Conservation (phyloP, 2,888 invertebrate species). For the Melieria crassipennis region DNA sequence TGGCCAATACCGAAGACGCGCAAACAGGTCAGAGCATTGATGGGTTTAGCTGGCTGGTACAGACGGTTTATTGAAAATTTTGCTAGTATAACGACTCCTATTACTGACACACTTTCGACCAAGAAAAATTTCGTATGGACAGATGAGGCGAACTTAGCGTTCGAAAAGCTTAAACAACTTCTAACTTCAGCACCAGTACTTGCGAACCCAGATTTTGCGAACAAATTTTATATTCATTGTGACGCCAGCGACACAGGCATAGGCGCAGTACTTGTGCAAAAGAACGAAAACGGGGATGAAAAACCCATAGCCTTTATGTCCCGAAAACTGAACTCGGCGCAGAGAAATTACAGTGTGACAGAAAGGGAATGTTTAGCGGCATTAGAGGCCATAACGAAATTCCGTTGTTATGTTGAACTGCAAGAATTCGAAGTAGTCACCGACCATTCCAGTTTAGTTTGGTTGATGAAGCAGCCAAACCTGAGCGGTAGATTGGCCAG, state of each 20-base stretch:
- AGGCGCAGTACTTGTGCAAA: constrained; percentile 37
- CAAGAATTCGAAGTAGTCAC: constrained; percentile 35
- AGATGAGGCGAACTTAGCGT: constrained; percentile 17
- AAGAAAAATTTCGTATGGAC: constrained; percentile 17
- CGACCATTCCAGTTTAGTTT: constrained; percentile 30
- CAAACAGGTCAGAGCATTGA: constrained; percentile 30
- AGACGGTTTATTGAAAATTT: constrained; percentile 25
- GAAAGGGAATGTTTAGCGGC: constrained; percentile 40
- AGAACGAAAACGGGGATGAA: constrained; percentile 34
- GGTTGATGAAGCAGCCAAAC: constrained; percentile 29
- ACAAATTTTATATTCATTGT: constrained; percentile 35
- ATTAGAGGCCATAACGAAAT: constrained; percentile 30
- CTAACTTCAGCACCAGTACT: constrained; percentile 33
- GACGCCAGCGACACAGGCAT: constrained; percentile 38
- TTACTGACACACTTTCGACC: too few relatives aligned
- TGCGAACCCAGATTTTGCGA: constrained; percentile 33
- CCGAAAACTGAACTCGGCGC: constrained; percentile 31
- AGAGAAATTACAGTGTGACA: constrained; percentile 38
- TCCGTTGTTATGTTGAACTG: constrained; percentile 37
- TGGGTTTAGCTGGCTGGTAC: constrained; percentile 17
- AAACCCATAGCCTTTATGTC: constrained; percentile 39
- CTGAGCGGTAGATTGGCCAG: too few relatives aligned
- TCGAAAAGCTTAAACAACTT: constrained; percentile 26
- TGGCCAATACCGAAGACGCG: not conserved
- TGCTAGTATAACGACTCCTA: constrained; percentile 22